Evolutionary conservation across 2,113 vertebrate genomes (phyloP).

Genomic region (Heterochromis multidens): DNA sequence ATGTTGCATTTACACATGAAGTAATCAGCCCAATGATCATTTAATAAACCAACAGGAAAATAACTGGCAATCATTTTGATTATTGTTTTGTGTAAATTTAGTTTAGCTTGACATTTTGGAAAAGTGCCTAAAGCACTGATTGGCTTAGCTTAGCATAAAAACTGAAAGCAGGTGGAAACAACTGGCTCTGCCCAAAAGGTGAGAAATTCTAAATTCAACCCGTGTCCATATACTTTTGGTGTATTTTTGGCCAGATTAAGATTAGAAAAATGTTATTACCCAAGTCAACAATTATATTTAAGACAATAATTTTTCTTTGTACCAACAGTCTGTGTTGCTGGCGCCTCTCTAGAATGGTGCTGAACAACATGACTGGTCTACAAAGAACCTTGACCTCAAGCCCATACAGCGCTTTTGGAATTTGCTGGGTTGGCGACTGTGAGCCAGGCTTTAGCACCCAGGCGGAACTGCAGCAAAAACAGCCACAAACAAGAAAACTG

Average conservation of each 20-base stretch:
- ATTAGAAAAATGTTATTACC: neutral
- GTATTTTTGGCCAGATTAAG: too few relatives aligned
- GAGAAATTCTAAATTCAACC: neutral
- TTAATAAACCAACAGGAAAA: neutral
- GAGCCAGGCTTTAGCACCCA: neutral
- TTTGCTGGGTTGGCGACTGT: neutral
- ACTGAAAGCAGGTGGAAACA: neutral
- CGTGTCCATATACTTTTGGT: too few relatives aligned
- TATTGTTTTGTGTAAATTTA: too few relatives aligned
- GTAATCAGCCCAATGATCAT: neutral
- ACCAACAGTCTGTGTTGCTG: neutral
- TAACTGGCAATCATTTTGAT: neutral
- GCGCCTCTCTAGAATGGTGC: neutral
- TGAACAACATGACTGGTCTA: neutral
- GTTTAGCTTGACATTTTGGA: neutral
- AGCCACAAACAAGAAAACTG: too few relatives aligned
- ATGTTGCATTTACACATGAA: neutral
- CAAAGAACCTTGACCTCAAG: neutral
- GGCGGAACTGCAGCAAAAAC: neutral
- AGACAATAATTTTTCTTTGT: neutral
- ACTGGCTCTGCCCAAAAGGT: neutral
- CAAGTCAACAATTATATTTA: neutral
- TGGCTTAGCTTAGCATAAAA: neutral
- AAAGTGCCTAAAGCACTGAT: neutral
- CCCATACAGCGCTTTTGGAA: neutral